A percentile compares a stretch with the other conserved stretches of the same genome.
phyloP scores from a whole-genome alignment of 2,113 vertebrate species.

The Mesitornis unicolor region DNA sequence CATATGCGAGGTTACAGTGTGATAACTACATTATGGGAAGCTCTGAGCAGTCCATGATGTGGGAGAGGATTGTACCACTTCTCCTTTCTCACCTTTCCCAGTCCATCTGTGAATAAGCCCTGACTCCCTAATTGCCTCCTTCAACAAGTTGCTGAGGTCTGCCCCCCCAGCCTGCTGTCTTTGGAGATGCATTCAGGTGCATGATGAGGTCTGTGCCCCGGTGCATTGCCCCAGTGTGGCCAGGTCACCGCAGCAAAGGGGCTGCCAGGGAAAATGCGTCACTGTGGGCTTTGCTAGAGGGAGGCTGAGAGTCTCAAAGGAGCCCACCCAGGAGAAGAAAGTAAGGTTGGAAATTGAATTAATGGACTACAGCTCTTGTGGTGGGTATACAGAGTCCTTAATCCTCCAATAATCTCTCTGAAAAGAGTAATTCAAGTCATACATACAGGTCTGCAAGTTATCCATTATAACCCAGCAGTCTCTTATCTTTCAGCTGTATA shows the following conservation, averaged over 20 bases:
- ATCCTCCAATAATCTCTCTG: background rate
- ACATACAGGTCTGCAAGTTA: background rate
- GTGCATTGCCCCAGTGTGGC: too few species aligned
- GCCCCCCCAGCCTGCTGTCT: background rate
- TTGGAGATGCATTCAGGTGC: background rate
- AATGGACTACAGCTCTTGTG: background rate
- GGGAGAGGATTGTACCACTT: background rate
- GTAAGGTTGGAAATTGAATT: background rate
- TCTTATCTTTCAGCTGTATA: background rate
- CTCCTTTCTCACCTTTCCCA: background rate
- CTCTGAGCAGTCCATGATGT: background rate
- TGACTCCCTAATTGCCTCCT: background rate
- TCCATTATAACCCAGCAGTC: background rate
- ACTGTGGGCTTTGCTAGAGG: background rate
- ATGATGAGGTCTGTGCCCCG: background rate
- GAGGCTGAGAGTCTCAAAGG: background rate
- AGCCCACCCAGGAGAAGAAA: background rate
- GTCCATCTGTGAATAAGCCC: background rate
- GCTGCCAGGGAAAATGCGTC: background rate
- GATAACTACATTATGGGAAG: background rate
- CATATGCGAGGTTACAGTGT: fast-evolving
- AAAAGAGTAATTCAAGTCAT: background rate
- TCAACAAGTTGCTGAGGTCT: background rate
- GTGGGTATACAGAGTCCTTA: background rate
- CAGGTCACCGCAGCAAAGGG: background rate